Evolutionary conservation across 2,888 invertebrate species (phyloP).

Genomic region (Crepidodera aurea): DNA sequence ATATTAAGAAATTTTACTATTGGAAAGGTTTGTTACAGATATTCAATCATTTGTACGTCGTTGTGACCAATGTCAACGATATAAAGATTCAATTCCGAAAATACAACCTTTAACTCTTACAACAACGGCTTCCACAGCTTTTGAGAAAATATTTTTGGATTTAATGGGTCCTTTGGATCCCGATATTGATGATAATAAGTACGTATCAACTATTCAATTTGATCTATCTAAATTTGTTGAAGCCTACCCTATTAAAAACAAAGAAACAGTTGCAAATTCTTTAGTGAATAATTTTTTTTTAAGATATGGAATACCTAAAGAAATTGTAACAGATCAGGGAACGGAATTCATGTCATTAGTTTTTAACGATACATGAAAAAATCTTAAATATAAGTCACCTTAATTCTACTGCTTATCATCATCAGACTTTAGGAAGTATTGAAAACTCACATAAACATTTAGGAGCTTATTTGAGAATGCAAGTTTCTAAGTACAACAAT

Average conservation of each 20-base stretch:
- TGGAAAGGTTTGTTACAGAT: background rate
- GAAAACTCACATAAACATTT: conserved; percentile 14
- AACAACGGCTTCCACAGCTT: background rate
- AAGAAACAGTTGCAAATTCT: conserved; percentile 25
- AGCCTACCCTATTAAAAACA: conserved; percentile 3
- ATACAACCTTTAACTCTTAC: background rate
- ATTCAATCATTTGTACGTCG: background rate
- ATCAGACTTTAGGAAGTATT: background rate
- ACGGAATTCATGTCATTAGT: background rate
- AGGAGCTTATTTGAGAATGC: background rate
- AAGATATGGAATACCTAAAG: no score
- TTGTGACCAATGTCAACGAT: no score
- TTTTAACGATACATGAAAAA: background rate
- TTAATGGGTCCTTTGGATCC: conserved; percentile 18
- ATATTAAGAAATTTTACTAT: background rate
- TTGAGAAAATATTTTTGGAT: conserved; percentile 26
- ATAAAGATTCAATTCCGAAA: background rate
- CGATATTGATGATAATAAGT: conserved; percentile 22
- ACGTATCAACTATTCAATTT: conserved; percentile 24
- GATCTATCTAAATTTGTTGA: conserved; percentile 19
- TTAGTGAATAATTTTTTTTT: conserved; percentile 41
- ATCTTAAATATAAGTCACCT: background rate
- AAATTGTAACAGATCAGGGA: no score
- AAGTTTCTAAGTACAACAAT: background rate
- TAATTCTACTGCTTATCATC: conserved; percentile 5